A percentile compares a stretch with the other conserved stretches of the same genome.
Evolutionary conservation across 1,140 invertebrate genomes (phyloP).

Genomic region (Zaprionus gabonicus): DNA sequence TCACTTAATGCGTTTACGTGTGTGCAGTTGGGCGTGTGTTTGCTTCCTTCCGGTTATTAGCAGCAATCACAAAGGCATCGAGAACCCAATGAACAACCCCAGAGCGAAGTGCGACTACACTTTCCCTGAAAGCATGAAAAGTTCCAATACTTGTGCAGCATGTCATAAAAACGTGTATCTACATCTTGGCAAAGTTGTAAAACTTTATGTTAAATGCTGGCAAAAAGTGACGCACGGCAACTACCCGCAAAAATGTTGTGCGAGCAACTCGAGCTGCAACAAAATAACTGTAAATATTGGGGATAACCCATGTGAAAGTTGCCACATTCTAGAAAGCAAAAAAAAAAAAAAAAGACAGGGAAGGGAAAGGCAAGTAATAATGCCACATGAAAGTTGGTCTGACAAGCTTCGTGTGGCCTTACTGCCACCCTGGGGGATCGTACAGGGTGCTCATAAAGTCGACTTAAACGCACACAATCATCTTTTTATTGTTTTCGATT

Average conservation of each 20-base stretch:
- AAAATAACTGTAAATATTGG: constrained; percentile 8
- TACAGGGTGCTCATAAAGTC: constrained; percentile 26
- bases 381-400: constrained; percentile 4
- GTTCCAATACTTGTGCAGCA: neutral
- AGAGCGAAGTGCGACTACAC: neutral
- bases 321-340: constrained; percentile 3
- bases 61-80: constrained; percentile 25
- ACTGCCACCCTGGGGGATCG: neutral
- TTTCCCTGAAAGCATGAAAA: neutral
- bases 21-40: constrained; percentile 45
- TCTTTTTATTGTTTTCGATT: constrained; percentile 78
- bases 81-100: neutral
- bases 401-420: neutral
- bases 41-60: constrained; percentile 56
- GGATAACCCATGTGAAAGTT: constrained; percentile 10
- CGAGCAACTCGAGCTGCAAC: constrained; percentile 8
- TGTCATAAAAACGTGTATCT: constrained; percentile 1
- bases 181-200: constrained; percentile 7
- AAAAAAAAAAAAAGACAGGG: neutral
- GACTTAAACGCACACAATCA: constrained; percentile 64
- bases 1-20: constrained; percentile 32
- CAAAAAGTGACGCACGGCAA: constrained; percentile 3
- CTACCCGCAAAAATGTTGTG: constrained; percentile 8
- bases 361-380: neutral
- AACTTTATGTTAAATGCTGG: constrained; percentile 6